Base-by-base conservation (phyloP, 2,888 invertebrate genomes). In the Uloborus plumipes region DNA sequence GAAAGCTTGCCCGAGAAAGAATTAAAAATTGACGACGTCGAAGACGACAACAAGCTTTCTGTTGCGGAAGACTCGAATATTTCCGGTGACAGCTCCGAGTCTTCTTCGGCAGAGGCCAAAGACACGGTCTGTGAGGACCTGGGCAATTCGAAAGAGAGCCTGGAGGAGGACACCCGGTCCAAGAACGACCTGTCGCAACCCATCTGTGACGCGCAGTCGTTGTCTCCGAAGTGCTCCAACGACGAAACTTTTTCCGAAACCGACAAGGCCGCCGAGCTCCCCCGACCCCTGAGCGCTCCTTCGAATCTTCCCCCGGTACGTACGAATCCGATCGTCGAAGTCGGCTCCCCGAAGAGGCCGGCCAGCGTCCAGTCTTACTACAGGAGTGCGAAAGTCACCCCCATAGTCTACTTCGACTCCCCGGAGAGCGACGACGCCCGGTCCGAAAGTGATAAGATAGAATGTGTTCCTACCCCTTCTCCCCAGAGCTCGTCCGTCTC, bases 211-310 rank as follows among this genome's bases (percentile, higher is more conserved):
- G 50, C 51, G 39, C n/a, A 18, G n/a, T 47, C 18, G 18, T 18
- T 47, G 13, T 47, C 64, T 64, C 18, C 47, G 16, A 64, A 64
- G 26, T 64, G 64, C 47, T 39, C 39, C 3, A 49, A 47, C 11
- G 55, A 55, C 20, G 55, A 55, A 22, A 26, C 53, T 18, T 22
- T 14, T 15, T 39, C 55, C n/a, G 67, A 67, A 58, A 58, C 31
- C 39, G 69, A 39, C 39, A 55, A 69, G 18, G 47, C 55, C 3
- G n/a, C 31, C 20, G 69, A 69, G 26, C 82, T 76, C 20, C 66
- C 76, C 62, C 76, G 83, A 13, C 83, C 83, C 49, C 51, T 83
- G 16, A 83, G 83, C 67, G 77, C 76, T 18, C 83, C 83, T 18
- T 77, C 72, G 16, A 77, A 77, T 22, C 71, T 82, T 47, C 55